Evolutionary conservation across 1,140 invertebrate species (phyloP), one percentile per base, ranked within the genome.

Genomic region (Drosophila arizonae): DNA sequence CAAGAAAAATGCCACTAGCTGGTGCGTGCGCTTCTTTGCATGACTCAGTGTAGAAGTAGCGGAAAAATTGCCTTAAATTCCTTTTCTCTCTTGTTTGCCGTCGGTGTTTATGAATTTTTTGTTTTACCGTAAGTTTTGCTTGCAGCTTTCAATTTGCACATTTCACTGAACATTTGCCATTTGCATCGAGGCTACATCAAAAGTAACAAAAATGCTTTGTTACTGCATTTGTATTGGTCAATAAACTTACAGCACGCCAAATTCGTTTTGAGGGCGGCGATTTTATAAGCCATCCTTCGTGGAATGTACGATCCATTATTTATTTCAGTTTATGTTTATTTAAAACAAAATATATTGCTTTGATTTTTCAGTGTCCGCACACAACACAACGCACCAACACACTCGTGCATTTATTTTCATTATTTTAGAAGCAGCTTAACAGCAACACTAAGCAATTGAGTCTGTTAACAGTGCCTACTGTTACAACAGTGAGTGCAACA

Each of bases 211-310:
- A 43, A 54, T 46, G 41, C 41, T 70, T 68, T 64, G 51, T 65
- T 58, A 46, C 50, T 71, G 56, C 45, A 9, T 26, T 15, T 55
- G 24, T 55, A 4, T 45, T 36, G 43, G 11, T 64, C 46, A 5
- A 55, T 33, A 33, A 74, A 95, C 96, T 95, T 93, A 98, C 97
- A 90, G 96, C 96, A 94, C 96, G 94, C 95, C 96, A 97, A 81
- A 97, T 95, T 72, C 95, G 92, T 93, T 97, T 97, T 45, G 95
- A 95, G 28, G 97, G 97, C 68, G 97, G 97, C 50, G 97, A 98
- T 94, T 98, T 98, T 48, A 96, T 97, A 57, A 98, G 93, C 96
- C 96, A 98, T 67, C 97, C 97, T 93, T 97, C 96, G 88, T 96
- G 94, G 69, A 96, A 95, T 66, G 95, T 93, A 89, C 82, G 77